phyloP scores from a whole-genome alignment of 2,797 vertebrate species.

The Sebastes miniatus region DNA sequence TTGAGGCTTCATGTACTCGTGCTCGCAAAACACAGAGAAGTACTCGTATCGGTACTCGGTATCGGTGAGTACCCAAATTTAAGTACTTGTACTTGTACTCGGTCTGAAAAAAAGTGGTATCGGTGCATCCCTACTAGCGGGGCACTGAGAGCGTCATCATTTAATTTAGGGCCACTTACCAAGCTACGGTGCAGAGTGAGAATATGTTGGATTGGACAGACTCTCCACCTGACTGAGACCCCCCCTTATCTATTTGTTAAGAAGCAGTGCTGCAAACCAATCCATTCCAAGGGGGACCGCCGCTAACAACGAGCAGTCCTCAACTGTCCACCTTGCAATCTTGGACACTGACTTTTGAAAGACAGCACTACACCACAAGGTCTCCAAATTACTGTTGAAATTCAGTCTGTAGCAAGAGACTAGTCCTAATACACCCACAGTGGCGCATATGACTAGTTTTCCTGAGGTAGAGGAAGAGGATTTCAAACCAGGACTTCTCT shows the following conservation, averaged over 20 bases:
- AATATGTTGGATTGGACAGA: background rate
- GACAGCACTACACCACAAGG: background rate
- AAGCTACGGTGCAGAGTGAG: background rate
- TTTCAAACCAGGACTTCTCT: conserved; percentile 12
- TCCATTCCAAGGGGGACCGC: background rate
- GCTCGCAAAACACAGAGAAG: too few relatives aligned
- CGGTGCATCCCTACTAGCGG: too few relatives aligned
- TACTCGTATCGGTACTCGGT: too few relatives aligned
- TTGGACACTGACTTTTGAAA: background rate
- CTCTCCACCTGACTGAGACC: background rate
- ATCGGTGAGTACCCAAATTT: too few relatives aligned
- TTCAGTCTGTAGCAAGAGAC: conserved; percentile 1
- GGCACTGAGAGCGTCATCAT: too few relatives aligned
- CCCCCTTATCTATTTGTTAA: background rate
- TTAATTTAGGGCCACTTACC: too few relatives aligned
- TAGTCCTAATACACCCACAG: background rate
- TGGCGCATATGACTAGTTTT: background rate
- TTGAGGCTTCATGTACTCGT: too few relatives aligned
- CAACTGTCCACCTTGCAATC: background rate
- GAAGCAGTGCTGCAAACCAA: background rate
- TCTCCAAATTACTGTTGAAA: conserved; percentile 7
- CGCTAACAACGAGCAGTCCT: background rate
- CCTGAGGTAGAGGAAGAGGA: background rate
- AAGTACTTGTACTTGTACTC: too few relatives aligned
- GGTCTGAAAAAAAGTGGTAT: too few relatives aligned